Evolutionary conservation across 2,888 invertebrate species (phyloP).

Genomic region (Cephonodes hylas): DNA sequence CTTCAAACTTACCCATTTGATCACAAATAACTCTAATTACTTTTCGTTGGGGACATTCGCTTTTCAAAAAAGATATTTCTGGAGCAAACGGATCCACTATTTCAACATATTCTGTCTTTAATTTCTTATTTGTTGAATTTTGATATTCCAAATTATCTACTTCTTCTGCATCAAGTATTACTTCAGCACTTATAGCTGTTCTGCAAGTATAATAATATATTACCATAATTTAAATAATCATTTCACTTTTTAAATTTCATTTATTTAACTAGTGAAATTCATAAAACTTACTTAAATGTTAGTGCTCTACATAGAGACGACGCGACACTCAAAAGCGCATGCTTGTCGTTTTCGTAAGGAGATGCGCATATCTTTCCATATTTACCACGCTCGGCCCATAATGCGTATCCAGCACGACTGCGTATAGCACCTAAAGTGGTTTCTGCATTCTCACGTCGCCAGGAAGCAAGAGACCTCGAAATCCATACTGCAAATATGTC

Average conservation of each 20-base stretch:
- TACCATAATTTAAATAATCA: not conserved
- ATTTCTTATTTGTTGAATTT: slow-evolving; percentile 68
- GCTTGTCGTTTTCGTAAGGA: slow-evolving; percentile 84
- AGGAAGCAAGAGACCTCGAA: slow-evolving; percentile 84
- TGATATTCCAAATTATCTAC: slow-evolving; percentile 78
- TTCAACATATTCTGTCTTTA: slow-evolving; percentile 84
- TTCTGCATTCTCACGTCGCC: slow-evolving; percentile 83
- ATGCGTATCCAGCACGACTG: slow-evolving; percentile 88
- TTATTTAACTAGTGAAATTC: too few species aligned
- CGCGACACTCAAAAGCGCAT: slow-evolving; percentile 85
- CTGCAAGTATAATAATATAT: slow-evolving; percentile 69
- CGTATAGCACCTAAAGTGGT: slow-evolving; percentile 87
- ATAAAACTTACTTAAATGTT: slow-evolving; percentile 84
- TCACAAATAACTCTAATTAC: slow-evolving; percentile 91
- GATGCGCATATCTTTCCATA: slow-evolving; percentile 91
- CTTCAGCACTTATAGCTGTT: slow-evolving; percentile 85
- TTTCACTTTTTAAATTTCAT: not conserved
- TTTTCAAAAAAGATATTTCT: slow-evolving; percentile 90
- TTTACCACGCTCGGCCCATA: slow-evolving; percentile 91
- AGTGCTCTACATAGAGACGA: slow-evolving; percentile 89
- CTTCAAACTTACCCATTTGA: slow-evolving; percentile 86
- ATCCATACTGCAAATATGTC: slow-evolving; percentile 83
- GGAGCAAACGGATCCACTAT: slow-evolving; percentile 90
- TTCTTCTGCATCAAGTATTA: slow-evolving; percentile 83
- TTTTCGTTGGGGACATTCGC: slow-evolving; percentile 87